Evolutionary conservation across 2,888 invertebrate species (phyloP).

Genomic region (Macrophya alboannulata): DNA sequence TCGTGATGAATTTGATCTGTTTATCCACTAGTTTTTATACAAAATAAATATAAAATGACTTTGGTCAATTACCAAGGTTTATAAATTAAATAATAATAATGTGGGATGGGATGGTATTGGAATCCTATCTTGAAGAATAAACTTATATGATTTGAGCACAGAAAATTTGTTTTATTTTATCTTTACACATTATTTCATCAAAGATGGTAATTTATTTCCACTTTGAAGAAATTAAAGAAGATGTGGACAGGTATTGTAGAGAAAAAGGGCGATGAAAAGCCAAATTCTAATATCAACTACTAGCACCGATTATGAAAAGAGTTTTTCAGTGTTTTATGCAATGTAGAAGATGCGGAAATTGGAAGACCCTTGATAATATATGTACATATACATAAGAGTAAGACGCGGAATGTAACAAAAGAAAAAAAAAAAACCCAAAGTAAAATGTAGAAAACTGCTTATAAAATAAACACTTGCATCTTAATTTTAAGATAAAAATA

Average conservation of each 20-base stretch:
- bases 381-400: not conserved
- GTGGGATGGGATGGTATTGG: not conserved
- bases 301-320: not conserved
- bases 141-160: constrained; percentile 22
- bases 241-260: not conserved
- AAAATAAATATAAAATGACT: constrained; percentile 27
- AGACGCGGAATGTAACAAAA: not conserved
- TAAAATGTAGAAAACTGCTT: constrained; percentile 10
- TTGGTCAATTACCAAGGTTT: not conserved
- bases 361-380: not conserved
- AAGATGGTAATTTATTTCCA: not conserved
- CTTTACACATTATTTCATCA: not conserved
- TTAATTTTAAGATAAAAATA: constrained; percentile 27
- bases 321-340: not conserved
- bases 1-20: constrained; percentile 12
- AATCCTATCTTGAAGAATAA: constrained; percentile 19
- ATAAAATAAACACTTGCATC: constrained; percentile 10
- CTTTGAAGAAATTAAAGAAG: not conserved
- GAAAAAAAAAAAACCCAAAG: not conserved
- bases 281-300: not conserved
- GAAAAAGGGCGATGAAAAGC: not conserved
- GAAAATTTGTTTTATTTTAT: constrained; percentile 7
- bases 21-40: constrained; percentile 32
- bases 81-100: constrained; percentile 29
- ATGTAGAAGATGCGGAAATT: not conserved